phyloP scores from a whole-genome alignment of 2,888 invertebrate species.

The Vannuccia rotundouncinata region DNA sequence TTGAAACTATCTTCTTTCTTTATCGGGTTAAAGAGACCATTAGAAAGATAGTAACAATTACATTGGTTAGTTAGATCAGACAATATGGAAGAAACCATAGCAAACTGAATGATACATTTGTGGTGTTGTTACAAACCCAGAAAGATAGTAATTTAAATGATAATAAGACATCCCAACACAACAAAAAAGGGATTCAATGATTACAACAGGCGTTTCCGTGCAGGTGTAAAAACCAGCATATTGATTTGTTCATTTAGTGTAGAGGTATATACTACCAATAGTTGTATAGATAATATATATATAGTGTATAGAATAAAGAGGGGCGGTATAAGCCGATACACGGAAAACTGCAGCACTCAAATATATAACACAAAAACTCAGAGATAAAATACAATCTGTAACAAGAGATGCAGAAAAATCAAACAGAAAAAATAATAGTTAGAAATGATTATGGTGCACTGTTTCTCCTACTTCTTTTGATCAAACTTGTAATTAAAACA shows the following conservation, averaged over 20 bases:
- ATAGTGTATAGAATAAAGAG: background rate
- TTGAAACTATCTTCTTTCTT: too few species aligned
- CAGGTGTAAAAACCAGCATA: background rate
- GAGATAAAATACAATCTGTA: slow-evolving; percentile 7
- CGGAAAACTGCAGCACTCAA: background rate
- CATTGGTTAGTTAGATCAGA: too few species aligned
- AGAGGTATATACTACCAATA: slow-evolving; percentile 3
- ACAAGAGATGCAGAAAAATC: slow-evolving; percentile 9
- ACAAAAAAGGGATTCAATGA: background rate
- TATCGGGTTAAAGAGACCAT: too few species aligned
- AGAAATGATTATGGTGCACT: background rate
- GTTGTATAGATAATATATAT: background rate
- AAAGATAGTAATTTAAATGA: too few species aligned
- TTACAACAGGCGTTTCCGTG: background rate
- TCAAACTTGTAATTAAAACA: background rate
- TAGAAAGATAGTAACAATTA: too few species aligned
- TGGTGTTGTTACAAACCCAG: too few species aligned
- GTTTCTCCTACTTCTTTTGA: background rate
- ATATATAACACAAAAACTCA: background rate
- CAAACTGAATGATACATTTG: too few species aligned
- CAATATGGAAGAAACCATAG: too few species aligned
- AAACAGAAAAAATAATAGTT: background rate
- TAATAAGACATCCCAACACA: too few species aligned
- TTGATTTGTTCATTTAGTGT: background rate
- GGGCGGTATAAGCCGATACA: background rate